Evolutionary conservation across 2,113 vertebrate genomes (phyloP).

Genomic region (Mobula birostris): DNA sequence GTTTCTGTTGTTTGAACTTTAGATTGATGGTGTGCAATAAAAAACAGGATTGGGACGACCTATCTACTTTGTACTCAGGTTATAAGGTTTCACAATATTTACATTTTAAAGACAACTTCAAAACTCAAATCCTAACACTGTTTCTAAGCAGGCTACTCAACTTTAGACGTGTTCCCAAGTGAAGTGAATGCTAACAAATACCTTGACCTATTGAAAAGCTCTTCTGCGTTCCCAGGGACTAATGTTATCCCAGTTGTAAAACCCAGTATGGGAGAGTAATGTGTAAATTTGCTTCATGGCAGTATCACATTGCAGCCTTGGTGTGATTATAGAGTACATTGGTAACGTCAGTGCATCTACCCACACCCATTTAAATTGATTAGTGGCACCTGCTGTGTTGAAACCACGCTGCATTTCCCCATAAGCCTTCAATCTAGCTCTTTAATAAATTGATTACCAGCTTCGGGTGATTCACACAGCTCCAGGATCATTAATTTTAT

Average conservation of each 20-base stretch:
- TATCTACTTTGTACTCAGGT: conserved; percentile 43
- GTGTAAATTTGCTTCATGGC: neutral
- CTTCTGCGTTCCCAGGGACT: conserved; percentile 20
- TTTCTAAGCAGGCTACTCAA: conserved; percentile 37
- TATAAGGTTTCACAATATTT: conserved; percentile 42
- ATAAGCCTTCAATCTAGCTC: neutral
- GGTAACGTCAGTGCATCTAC: conserved; percentile 10
- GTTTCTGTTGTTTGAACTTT: neutral
- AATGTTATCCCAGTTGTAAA: conserved; percentile 36
- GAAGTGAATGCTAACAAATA: conserved; percentile 22
- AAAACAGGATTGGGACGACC: neutral
- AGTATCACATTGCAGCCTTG: conserved; percentile 33
- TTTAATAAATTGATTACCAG: neutral
- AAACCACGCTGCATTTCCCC: neutral
- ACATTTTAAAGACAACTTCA: conserved; percentile 39
- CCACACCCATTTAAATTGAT: conserved; percentile 41
- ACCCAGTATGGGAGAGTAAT: conserved; percentile 11
- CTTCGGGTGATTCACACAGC: neutral
- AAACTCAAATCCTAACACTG: conserved; percentile 35
- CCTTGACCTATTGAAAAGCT: conserved; percentile 33
- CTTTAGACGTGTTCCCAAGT: conserved; percentile 35
- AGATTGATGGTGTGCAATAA: conserved; percentile 16
- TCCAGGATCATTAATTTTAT: neutral
- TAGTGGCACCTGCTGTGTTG: conserved; percentile 39
- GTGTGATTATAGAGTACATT: neutral